Evolutionary conservation across 2,113 vertebrate genomes (phyloP).

Genomic region (Reinhardtius hippoglossoides): DNA sequence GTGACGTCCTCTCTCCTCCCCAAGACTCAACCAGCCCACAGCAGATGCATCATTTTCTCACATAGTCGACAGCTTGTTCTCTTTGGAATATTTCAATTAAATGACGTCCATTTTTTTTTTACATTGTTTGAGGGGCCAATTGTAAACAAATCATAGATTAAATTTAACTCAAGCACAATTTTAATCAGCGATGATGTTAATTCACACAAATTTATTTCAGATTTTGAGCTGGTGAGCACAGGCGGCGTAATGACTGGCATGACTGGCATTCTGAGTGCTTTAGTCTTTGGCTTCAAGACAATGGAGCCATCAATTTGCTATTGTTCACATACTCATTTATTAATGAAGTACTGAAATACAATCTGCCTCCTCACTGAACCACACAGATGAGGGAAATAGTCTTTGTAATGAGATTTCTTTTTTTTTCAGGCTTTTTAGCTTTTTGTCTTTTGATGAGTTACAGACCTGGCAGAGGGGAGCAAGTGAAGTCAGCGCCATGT

Average conservation of each 20-base stretch:
- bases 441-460: conserved; percentile 68
- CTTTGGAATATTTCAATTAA: conserved; percentile 11
- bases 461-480: conserved; percentile 25
- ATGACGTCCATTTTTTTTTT: conserved; percentile 14
- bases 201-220: conserved; percentile 13
- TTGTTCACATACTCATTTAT: conserved; percentile 77
- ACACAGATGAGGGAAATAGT: conserved; percentile 74
- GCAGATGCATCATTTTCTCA: conserved; percentile 11
- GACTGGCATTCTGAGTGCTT: conserved; percentile 46
- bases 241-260: conserved; percentile 41
- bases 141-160: not conserved
- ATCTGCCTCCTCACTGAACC: conserved; percentile 78
- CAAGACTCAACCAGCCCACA: not conserved
- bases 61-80: conserved; percentile 1
- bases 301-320: conserved; percentile 67
- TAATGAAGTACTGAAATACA: conserved; percentile 80
- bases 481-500: not conserved
- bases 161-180: not conserved
- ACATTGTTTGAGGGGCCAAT: conserved; percentile 4
- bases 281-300: conserved; percentile 65
- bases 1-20: not conserved
- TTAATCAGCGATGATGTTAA: conserved; percentile 8
- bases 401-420: conserved; percentile 73
- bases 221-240: conserved; percentile 30
- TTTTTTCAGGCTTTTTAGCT: conserved; percentile 48